Base-by-base conservation (phyloP, 2,888 invertebrate species). In the Leptarthrus brevirostris region DNA sequence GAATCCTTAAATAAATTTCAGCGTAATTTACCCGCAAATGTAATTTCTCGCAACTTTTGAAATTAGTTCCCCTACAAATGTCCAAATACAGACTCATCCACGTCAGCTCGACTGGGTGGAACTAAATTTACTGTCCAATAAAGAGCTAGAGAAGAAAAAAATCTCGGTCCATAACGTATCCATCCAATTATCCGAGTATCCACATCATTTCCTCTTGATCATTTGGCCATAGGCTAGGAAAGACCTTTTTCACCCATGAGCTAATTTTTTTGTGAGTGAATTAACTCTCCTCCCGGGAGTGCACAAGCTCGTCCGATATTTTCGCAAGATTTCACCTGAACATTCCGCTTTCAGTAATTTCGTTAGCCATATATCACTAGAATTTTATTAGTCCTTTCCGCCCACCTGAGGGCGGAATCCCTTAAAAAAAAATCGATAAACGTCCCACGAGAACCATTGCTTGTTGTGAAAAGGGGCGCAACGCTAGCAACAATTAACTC, bases 251-350 rank as follows among this genome's bases (percentile, higher is more conserved):
- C 64, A 64, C 64, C 64, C 64, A 64, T 64, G 64, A 64, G 64
- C 64, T 64, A 64, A 64, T 64, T 64, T 64, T n/a, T 64, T 24
- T 24, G 47, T 64, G 44, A 64, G 64, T 64, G 64, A 64, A 64
- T 64, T 64, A 64, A 64, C 64, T 49, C 20, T 49, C 49, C 5
- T 16, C 64, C 24, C 22, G 64, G 44, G 36, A 24, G 44, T 24
- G n/a, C n/a, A 10, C 44, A 22, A 36, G 24, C 40, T 40, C n/a
- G 44, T 2, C 47, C n/a, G 24, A 64, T 64, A 64, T 64, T 64
- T 64, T 64, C 64, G 16, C 64, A 64, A 64, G 64, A 64, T 64
- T 64, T 64, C 64, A 64, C 64, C 64, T 64, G 64, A 47, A 36
- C 64, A 24, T 24, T 64, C n/a, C 44, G 47, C 24, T 36, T 47